Conservation (phyloP, 2,113 vertebrate species). For the Menidia beryllina region DNA sequence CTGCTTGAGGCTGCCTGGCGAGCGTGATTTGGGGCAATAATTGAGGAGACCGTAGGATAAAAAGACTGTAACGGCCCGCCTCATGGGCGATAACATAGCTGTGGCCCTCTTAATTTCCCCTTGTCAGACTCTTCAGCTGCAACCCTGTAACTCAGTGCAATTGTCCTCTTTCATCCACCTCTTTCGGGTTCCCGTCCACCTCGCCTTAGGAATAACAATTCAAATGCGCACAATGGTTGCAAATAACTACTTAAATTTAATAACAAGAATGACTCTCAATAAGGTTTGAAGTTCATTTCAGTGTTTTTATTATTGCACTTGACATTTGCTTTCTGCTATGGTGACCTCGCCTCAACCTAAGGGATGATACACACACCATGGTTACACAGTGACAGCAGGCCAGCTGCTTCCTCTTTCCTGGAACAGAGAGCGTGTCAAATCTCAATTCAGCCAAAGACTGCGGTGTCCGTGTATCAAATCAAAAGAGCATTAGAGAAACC, state of each 20-base stretch:
- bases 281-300: neutral
- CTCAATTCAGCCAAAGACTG: slow-evolving; percentile 52
- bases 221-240: neutral
- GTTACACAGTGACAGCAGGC: slow-evolving; percentile 58
- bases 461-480: slow-evolving; percentile 65
- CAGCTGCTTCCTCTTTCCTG: slow-evolving; percentile 74
- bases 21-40: slow-evolving; percentile 59
- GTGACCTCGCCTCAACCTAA: slow-evolving; percentile 49
- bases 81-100: slow-evolving; percentile 59
- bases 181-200: neutral
- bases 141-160: slow-evolving; percentile 47
- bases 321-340: slow-evolving; percentile 25
- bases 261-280: slow-evolving; percentile 25
- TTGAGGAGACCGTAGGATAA: slow-evolving; percentile 60
- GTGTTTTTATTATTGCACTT: slow-evolving; percentile 14
- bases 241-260: neutral
- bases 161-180: slow-evolving; percentile 20
- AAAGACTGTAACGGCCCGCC: slow-evolving; percentile 36
- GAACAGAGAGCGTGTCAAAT: slow-evolving; percentile 60
- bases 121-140: slow-evolving; percentile 50
- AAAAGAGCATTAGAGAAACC: slow-evolving; percentile 59
- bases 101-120: slow-evolving; percentile 54
- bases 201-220: slow-evolving; percentile 20
- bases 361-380: slow-evolving; percentile 33
- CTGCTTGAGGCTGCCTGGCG: slow-evolving; percentile 52